Base-by-base conservation (phyloP, 2,113 vertebrate genomes). In the Nymphicus hollandicus region DNA sequence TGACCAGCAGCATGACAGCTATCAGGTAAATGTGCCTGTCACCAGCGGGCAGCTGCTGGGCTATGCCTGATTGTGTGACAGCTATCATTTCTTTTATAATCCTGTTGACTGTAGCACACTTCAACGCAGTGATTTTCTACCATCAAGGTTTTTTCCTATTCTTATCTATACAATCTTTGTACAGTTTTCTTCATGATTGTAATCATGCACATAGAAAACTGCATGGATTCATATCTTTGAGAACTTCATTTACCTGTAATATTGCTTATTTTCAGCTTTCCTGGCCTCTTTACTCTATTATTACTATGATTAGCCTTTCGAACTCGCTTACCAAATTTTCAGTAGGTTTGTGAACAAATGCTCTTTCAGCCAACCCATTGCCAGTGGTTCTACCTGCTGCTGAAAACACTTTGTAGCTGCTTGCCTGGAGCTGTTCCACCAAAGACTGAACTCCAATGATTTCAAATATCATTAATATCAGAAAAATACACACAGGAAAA, bases 1-100 rank as follows among this genome's bases (percentile, higher is more conserved):
- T 3, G 31, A 31, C 16, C 33, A 20, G 22, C 15, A 43, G 22
- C 11, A 4, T 2, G 39, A 27, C 37, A 37, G 79, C 39, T 31
- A 1, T 35, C 31, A 2, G 23, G 33, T 15, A 4, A 9, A 6
- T 0, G 5, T 3, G 58, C 44, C 24, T 13, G 2, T 7, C 17
- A 9, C 10, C 2, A 4, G 10, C 0, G 10, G 41, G 47, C 31
- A 8, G 29, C 2, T 23, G 15, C 70, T 17, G 19, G 64, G 28
- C 4, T 3, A 4, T 1, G 13, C 13, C 12, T 24, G 44, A 4
- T 8, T 47, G 23, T 18, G 39, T 11, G 72, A 13, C 52, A 47
- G 37, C 11, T n/a, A 4, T 6, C 2, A 2, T 31, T n/a, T 43
- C 31, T 37, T 17, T 29, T 28, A 60, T 53, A 8, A 8, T 6